Evolutionary conservation across 2,797 vertebrate species (phyloP).

Genomic region (Poeciliopsis paucimaculata): DNA sequence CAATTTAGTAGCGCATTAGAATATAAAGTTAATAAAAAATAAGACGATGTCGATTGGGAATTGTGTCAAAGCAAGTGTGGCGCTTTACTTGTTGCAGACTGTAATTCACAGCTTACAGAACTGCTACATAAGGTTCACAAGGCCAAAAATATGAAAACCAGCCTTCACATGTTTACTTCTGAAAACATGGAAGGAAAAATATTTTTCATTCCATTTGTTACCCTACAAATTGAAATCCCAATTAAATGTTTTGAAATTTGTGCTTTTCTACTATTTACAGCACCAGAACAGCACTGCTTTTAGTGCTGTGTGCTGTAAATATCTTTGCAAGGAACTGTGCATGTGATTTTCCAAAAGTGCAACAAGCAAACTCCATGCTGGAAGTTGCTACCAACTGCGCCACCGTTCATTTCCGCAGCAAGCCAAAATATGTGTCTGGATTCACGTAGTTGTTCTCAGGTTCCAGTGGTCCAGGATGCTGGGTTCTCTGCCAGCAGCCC

Average conservation of each 20-base stretch:
- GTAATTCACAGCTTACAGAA: background rate
- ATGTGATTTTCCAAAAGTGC: background rate
- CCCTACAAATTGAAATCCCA: background rate
- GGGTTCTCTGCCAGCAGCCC: background rate
- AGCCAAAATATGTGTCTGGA: background rate
- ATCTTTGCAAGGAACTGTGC: background rate
- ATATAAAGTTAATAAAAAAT: too few relatives aligned
- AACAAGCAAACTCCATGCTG: too few relatives aligned
- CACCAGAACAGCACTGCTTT: too few relatives aligned
- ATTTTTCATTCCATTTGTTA: background rate
- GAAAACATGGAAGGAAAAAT: background rate
- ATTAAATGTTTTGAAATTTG: background rate
- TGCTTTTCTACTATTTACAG: background rate
- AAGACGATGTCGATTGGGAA: too few relatives aligned
- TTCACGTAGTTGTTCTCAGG: background rate
- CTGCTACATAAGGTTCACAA: background rate
- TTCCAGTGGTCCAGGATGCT: background rate
- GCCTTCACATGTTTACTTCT: background rate
- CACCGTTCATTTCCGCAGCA: background rate
- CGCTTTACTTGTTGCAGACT: too few relatives aligned
- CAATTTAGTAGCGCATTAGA: too few relatives aligned
- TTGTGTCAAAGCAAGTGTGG: too few relatives aligned
- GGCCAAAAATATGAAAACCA: background rate
- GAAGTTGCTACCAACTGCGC: too few relatives aligned
- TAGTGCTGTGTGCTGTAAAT: background rate